phyloP scores from a whole-genome alignment of 2,888 invertebrate genomes.

The Falcaria lacertinaria region DNA sequence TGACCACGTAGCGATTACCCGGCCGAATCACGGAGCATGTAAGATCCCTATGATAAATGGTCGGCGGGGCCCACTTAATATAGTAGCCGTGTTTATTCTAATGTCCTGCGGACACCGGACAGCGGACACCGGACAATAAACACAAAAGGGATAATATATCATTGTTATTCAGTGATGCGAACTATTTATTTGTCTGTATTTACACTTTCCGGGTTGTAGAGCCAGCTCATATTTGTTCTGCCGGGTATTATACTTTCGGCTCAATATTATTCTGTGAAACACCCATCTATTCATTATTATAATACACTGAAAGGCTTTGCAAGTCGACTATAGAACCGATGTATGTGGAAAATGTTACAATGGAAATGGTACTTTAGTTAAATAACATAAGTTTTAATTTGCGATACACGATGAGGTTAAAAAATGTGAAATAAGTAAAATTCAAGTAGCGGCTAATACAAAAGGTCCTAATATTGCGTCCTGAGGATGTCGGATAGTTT shows the following conservation, averaged over 20 bases:
- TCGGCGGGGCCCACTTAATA: conserved; percentile 34
- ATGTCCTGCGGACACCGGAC: conserved; percentile 21
- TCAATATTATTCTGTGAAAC: neutral
- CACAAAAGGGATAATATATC: conserved; percentile 5
- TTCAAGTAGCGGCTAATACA: no score
- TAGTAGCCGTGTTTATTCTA: conserved; percentile 41
- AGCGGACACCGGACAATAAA: neutral
- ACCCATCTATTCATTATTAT: neutral
- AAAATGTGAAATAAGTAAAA: no score
- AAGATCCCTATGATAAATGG: conserved; percentile 48
- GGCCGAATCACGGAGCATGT: conserved; percentile 39
- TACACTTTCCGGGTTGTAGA: neutral
- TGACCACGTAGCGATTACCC: conserved; percentile 39
- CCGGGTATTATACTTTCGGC: neutral
- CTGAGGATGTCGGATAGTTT: no score
- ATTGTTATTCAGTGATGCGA: conserved; percentile 1
- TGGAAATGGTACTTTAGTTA: no score
- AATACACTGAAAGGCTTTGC: neutral
- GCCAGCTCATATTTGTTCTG: neutral
- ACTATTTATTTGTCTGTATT: neutral
- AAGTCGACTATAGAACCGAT: no score
- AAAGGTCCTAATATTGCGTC: no score
- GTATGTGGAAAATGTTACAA: no score
- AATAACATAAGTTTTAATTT: no score
- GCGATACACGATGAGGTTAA: no score